phyloP scores from a whole-genome alignment of 1,140 invertebrate species.

The Cyclargus thomasi region DNA sequence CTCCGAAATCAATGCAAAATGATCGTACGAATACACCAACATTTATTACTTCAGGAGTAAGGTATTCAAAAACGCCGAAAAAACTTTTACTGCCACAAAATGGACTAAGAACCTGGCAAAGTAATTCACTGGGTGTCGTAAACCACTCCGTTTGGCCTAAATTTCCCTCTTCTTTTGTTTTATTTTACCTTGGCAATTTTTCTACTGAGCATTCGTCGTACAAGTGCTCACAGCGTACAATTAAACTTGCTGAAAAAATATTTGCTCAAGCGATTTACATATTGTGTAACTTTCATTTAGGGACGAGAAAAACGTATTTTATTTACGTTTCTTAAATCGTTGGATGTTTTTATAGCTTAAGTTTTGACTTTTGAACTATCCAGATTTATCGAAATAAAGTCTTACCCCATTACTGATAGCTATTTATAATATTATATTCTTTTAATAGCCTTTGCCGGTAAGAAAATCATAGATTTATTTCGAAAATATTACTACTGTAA shows the following conservation, averaged over 20 bases:
- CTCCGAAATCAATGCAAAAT: no score
- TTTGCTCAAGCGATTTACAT: neutral
- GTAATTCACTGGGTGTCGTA: constrained; percentile 41
- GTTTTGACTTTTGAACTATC: no score
- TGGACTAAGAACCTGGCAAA: constrained; percentile 33
- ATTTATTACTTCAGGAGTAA: constrained; percentile 14
- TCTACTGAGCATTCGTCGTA: constrained; percentile 15
- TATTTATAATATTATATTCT: no score
- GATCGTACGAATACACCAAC: neutral
- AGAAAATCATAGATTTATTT: no score
- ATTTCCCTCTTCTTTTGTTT: constrained; percentile 35
- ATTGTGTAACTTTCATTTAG: neutral
- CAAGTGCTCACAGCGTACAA: neutral
- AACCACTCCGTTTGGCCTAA: constrained; percentile 35
- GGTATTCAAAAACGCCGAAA: constrained; percentile 32
- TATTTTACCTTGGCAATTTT: constrained; percentile 26
- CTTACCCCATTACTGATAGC: no score
- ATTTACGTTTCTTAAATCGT: no score
- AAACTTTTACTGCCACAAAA: constrained; percentile 37
- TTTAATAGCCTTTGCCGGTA: no score
- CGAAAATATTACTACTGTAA: no score
- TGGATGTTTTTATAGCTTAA: no score
- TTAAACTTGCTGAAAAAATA: neutral
- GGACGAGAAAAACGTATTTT: no score
- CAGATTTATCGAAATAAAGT: no score